Base-by-base conservation (phyloP, 2,113 vertebrate genomes). In the Aegotheles bennettii region DNA sequence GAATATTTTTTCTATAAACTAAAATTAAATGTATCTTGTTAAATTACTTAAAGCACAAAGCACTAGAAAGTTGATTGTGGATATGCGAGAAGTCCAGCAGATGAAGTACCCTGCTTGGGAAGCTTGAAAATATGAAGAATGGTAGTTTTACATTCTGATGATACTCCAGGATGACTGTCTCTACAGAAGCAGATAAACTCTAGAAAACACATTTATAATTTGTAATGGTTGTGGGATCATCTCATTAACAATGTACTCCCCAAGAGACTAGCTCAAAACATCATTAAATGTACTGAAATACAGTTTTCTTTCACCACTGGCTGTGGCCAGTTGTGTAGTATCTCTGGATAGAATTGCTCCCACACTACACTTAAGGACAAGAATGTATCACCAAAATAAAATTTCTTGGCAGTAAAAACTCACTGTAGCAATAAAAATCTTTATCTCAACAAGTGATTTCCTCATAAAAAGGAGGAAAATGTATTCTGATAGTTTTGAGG, bases 31-130 rank as follows among this genome's bases (percentile, higher is more conserved):
- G 40, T 45, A 26, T 51, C n/a, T 74, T 71, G 6, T 74, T 83
- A 79, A 92, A 83, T 61, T 40, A 18, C 13, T 76, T 76, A 50
- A 73, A 93, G 48, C 16, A 25, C n/a, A 48, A 85, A 90, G 21
- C 36, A 29, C 26, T 86, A 64, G 23, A 36, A 76, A 73, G 23
- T 19, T 84, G 19, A 78, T 40, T 51, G 19, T 48, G 7, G 11
- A 3, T 35, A 35, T 36, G 10, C 2, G 2, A 35, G n/a, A 81
- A 89, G 33, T 54, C 8, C 33, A 43, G 65, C 10, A 60, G 57
- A 60, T 43, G 2, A 91, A 64, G 5, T 16, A 57, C 3, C 16
- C 35, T 64, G n/a, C 35, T 51, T 79, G 36, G 16, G 13, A 91
- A 76, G 43, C 20, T 16, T 85, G 63, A 64, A 90, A 90, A 68